Evolutionary conservation across 2,888 invertebrate species (phyloP), one percentile per base, ranked within the genome.

Genomic region (Leptogaster cylindrica): DNA sequence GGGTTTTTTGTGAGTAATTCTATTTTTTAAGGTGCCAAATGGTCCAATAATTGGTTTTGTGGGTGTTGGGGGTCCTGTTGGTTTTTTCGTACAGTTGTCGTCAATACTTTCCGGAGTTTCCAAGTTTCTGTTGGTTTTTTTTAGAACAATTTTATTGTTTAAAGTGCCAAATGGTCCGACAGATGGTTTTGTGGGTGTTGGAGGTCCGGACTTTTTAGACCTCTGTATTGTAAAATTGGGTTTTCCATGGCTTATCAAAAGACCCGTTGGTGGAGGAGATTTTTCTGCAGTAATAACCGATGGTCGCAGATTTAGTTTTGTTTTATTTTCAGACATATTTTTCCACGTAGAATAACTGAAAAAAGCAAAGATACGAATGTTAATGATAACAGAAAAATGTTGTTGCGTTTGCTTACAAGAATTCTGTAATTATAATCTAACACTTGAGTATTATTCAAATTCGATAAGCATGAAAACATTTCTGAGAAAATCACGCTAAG

Each of bases 191-290:
- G 27, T 12, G 8, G 25, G 6, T 2, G 10, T 12, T 8, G 2
- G 12, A 27, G 12, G 1, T 2, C 28, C 12, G 14, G 1, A 10
- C 2, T 33, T 41, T 28, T 65, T 70, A 4, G 68, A 51, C 16
- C 76, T 74, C 66, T 75, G 74, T 66, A 80, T 80, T 68, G 79
- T 80, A 51, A 80, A 80, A 73, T 80, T 80, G 14, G 80, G 80
- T 68, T 80, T 80, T 67, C 80, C 80, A 68, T 80, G 80, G 70
- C 71, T 80, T 31, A 80, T 75, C 73, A 80, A 68, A 31, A 80
- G 74, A 71, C 80, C 80, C 7, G 78, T 74, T 16, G 79, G 74
- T 28, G 79, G 79, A 36, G 79, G 77, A 65, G 77, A 76, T 69
- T 77, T 79, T 44, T 79, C 79, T n/a, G 69, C 64, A 8, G 69